These are phyloP conservation scores for Phylloscopus trochiloides DNA, from an alignment of 2,113 vertebrate species.

Conservation along the genomic window DNA sequence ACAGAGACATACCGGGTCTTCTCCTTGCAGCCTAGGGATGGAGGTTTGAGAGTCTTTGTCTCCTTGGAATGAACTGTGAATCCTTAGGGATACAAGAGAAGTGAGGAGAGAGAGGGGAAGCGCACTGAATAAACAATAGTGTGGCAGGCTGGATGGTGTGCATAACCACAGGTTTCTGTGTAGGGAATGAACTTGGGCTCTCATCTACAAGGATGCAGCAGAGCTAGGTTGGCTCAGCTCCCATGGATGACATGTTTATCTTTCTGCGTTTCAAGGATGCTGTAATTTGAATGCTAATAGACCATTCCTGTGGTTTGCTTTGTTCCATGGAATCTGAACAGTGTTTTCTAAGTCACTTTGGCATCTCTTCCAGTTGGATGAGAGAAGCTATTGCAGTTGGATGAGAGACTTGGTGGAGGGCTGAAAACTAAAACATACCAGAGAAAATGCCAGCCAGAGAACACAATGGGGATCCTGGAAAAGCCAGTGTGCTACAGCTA, in stretches of 20 bases:
- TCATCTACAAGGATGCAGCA: neutral
- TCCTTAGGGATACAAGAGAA: neutral
- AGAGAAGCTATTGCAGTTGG: neutral
- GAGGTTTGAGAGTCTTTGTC: neutral
- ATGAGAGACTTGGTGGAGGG: neutral
- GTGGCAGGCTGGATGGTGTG: neutral
- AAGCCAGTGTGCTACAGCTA: neutral
- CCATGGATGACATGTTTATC: neutral
- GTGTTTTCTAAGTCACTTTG: neutral
- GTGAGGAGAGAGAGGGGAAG: neutral
- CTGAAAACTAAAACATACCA: neutral
- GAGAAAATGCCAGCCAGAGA: neutral
- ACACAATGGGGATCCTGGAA: neutral
- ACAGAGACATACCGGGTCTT: neutral
- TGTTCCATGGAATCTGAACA: neutral
- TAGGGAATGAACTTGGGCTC: neutral
- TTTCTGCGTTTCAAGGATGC: neutral
- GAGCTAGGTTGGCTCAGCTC: neutral
- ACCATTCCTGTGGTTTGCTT: constrained; percentile 12
- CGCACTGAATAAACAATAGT: neutral
- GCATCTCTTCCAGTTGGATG: neutral
- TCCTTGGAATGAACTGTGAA: neutral
- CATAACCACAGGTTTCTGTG: neutral
- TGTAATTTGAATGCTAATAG: neutral
- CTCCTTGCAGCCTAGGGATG: neutral